These are phyloP conservation scores for Unio pictorum DNA, from an alignment of 2,888 invertebrate genomes.

Conservation along the genomic window DNA sequence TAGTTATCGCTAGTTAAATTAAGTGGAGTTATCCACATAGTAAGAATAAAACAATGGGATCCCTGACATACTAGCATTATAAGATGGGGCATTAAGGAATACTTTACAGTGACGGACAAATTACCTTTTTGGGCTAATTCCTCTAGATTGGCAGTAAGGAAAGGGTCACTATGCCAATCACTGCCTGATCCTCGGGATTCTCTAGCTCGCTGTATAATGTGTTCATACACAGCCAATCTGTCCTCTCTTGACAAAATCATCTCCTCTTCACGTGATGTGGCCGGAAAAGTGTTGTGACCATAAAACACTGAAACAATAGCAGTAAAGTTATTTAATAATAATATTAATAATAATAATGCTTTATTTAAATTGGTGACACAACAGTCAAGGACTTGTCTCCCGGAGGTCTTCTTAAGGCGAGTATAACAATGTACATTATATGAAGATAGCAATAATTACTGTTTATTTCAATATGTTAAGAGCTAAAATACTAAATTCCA, in stretches of 20 bases:
- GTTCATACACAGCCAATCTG: conserved; percentile 62
- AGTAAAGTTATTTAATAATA: background rate
- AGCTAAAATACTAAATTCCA: too few relatives aligned
- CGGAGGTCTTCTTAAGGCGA: too few relatives aligned
- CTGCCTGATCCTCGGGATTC: conserved; percentile 47
- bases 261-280: conserved; percentile 53
- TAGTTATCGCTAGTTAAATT: background rate
- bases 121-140: conserved; percentile 32
- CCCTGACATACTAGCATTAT: too few relatives aligned
- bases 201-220: conserved; percentile 54
- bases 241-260: conserved; percentile 58
- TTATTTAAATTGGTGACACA: too few relatives aligned
- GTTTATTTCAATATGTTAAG: too few relatives aligned
- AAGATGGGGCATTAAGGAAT: too few relatives aligned
- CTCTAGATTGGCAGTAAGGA: conserved; percentile 43
- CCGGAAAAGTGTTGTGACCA: conserved; percentile 55
- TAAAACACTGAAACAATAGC: conserved; percentile 44
- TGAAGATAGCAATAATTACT: too few relatives aligned
- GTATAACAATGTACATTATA: too few relatives aligned
- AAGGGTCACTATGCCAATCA: conserved; percentile 58
- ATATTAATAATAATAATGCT: too few relatives aligned
- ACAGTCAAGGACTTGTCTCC: too few relatives aligned
- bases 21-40: background rate
- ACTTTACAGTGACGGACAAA: too few relatives aligned
- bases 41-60: background rate